Conservation (phyloP, 2,888 invertebrate genomes). For the Drosophila suboccidentalis region DNA sequence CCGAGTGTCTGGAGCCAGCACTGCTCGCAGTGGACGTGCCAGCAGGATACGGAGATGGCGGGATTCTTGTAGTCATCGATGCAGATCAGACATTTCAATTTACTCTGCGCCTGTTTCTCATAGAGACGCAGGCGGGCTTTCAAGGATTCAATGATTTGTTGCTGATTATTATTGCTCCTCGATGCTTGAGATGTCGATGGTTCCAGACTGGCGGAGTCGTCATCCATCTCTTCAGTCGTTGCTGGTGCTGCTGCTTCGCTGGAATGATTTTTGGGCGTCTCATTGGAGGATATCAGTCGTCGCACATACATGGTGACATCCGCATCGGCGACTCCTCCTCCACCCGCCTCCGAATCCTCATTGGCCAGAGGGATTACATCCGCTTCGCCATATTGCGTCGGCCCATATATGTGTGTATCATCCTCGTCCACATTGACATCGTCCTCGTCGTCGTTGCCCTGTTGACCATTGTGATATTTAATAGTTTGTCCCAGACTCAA, state of each 20-base stretch:
- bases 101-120: slow-evolving; percentile 88
- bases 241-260: slow-evolving; percentile 27
- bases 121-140: slow-evolving; percentile 92
- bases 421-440: slow-evolving; percentile 95
- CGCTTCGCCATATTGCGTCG: slow-evolving; percentile 93
- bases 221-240: slow-evolving; percentile 34
- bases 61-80: slow-evolving; percentile 94
- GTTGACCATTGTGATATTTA: slow-evolving; percentile 65
- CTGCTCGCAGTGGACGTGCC: slow-evolving; percentile 98
- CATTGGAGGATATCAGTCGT: slow-evolving; percentile 77
- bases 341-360: slow-evolving; percentile 85
- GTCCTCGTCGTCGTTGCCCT: slow-evolving; percentile 88
- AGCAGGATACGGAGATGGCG: slow-evolving; percentile 96
- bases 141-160: slow-evolving; percentile 89
- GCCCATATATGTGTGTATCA: slow-evolving; percentile 93
- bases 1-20: slow-evolving; percentile 91
- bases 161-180: slow-evolving; percentile 47
- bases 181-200: slow-evolving; percentile 43
- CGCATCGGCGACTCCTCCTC: slow-evolving; percentile 75
- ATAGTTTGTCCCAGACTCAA: slow-evolving; percentile 84
- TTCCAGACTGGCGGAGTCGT: slow-evolving; percentile 8
- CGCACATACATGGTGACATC: slow-evolving; percentile 83
- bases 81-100: slow-evolving; percentile 95
- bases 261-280: slow-evolving; percentile 58
- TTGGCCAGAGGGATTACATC: slow-evolving; percentile 88